Evolutionary conservation across 2,797 vertebrate species (phyloP), one percentile per base, ranked within the genome.

Genomic region (Scolopax rusticola): DNA sequence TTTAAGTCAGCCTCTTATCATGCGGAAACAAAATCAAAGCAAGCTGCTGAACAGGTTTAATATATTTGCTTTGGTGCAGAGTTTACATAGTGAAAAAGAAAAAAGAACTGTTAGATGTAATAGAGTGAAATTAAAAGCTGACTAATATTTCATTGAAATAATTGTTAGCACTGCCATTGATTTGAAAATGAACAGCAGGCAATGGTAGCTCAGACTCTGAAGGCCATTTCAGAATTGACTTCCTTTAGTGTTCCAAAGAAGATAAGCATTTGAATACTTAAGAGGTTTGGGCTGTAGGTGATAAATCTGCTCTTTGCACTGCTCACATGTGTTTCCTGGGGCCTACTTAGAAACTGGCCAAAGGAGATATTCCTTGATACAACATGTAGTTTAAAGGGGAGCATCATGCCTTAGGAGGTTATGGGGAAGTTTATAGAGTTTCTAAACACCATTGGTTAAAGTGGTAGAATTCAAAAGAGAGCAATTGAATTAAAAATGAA

Each of bases 1-100:
- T 85, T 89, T 84, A 68, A 68, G 27, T 76, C 68, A 89, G 48
- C n/a, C 63, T 88, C 38, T 93, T 71, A 95, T 70, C 23, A 12
- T 80, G 90, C 28, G 16, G 12, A 91, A 92, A 88, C 63, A 69
- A 94, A 88, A 94, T 40, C 51, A 91, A 87, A 88, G 41, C 43
- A 87, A 96, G 32, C 32, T 78, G n/a, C 27, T 96, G 73, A 92
- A 40, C 4, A 68, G 77, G 25, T 67, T 85, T 75, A 41, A 24
- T 68, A 36, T 47, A 18, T 71, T 38, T 67, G 6, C 19, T 82
- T 60, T 71, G 25, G 32, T 1, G 13, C 12, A 47, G 23, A 6
- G 4, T 76, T 84, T 76, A 38, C 13, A n/a, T 5, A 69, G 11
- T 30, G 23, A 57, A 71, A 74, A 95, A 71, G 6, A 61, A 85